These are phyloP conservation scores for Euzetes globulus DNA, from an alignment of 2,888 invertebrate species.

Conservation along the genomic window DNA sequence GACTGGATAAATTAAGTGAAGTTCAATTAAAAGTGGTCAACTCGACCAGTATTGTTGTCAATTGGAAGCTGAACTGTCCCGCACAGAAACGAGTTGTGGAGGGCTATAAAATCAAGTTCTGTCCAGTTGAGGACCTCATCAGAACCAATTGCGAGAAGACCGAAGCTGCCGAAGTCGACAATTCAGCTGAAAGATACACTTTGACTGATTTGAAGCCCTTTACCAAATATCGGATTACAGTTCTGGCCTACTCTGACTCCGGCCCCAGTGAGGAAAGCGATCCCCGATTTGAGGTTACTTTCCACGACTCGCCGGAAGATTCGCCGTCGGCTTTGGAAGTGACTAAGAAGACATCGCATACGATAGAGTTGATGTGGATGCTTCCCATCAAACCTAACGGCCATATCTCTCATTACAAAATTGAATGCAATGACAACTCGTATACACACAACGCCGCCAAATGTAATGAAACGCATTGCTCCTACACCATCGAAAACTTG, in stretches of 20 bases:
- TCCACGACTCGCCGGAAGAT: slow-evolving; percentile 34
- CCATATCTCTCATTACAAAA: slow-evolving; percentile 35
- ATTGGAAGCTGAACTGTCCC: slow-evolving; percentile 38
- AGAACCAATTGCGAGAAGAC: no score
- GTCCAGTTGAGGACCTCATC: slow-evolving; percentile 8
- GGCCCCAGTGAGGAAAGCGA: slow-evolving; percentile 38
- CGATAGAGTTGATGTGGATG: slow-evolving; percentile 33
- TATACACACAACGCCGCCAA: neutral
- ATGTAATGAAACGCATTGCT: neutral
- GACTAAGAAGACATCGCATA: neutral
- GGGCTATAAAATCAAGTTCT: slow-evolving; percentile 37
- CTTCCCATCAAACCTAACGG: slow-evolving; percentile 38
- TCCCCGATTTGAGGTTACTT: slow-evolving; percentile 23
- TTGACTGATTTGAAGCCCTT: slow-evolving; percentile 34
- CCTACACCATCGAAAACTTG: neutral
- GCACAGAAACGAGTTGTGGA: slow-evolving; percentile 38
- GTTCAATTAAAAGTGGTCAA: slow-evolving; percentile 27
- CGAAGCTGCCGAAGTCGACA: neutral
- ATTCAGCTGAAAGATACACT: slow-evolving; percentile 27
- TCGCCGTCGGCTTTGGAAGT: slow-evolving; percentile 33
- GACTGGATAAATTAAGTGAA: slow-evolving; percentile 37
- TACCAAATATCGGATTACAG: slow-evolving; percentile 35
- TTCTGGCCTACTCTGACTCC: slow-evolving; percentile 34
- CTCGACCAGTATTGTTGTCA: slow-evolving; percentile 34
- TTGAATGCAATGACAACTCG: slow-evolving; percentile 30